A percentile compares a stretch with the other conserved stretches of the same genome.
phyloP scores from a whole-genome alignment of 2,797 vertebrate genomes.

The Eulemur albifrons region DNA sequence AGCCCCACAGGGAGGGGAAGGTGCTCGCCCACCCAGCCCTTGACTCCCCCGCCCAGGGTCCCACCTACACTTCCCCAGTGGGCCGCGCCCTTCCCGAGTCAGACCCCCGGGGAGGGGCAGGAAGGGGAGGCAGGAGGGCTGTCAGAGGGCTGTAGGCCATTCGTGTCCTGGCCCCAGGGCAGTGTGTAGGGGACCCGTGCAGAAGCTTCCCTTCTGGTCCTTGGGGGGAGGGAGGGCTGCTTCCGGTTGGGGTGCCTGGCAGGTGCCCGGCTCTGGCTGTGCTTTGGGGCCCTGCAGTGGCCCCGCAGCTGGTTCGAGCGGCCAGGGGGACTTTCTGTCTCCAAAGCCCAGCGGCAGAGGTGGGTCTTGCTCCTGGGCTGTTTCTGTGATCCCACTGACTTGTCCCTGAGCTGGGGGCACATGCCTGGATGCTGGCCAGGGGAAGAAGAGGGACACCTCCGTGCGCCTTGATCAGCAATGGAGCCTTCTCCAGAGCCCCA shows the following conservation, averaged over 20 bases:
- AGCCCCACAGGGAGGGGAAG: not conserved
- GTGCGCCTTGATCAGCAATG: not conserved
- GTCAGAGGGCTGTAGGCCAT: not conserved
- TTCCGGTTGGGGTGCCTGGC: not conserved
- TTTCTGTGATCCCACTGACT: not conserved
- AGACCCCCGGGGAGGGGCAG: too few relatives aligned
- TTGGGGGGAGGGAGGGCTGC: not conserved
- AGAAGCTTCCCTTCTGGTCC: not conserved
- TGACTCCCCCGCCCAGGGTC: not conserved
- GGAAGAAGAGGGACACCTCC: not conserved
- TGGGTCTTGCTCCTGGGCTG: not conserved
- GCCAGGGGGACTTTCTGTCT: not conserved
- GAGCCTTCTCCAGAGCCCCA: not conserved
- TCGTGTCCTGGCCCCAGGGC: not conserved
- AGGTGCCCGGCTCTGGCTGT: not conserved
- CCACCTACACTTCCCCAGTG: not conserved
- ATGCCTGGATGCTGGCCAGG: not conserved
- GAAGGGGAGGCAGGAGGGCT: not conserved
- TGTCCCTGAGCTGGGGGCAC: not conserved
- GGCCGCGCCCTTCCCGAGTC: not conserved
- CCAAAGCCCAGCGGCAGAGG: not conserved
- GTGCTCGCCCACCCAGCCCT: not conserved
- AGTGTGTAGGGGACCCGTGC: fast-evolving
- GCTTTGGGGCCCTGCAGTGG: not conserved
- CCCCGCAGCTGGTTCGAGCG: not conserved